Conservation (phyloP, 2,888 invertebrate species). For the Euclidia mi region DNA sequence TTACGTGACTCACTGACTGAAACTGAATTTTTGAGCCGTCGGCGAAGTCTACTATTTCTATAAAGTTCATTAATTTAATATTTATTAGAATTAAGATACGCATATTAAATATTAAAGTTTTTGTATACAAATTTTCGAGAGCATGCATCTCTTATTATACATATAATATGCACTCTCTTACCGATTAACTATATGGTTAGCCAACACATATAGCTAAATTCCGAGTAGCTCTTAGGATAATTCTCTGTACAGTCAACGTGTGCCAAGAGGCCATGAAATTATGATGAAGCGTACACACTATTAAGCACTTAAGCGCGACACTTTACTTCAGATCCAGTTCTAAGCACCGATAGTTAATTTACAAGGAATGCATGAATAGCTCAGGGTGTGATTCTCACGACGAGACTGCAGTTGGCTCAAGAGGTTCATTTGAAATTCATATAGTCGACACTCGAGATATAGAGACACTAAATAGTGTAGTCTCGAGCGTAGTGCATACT, state of each 20-base stretch:
- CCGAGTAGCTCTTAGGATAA: constrained; percentile 2
- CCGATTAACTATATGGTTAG: background rate
- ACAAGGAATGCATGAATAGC: constrained; percentile 74
- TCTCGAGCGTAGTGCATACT: constrained; percentile 5
- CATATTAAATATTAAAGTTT: no score
- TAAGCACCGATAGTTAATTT: constrained; percentile 67
- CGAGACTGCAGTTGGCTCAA: constrained; percentile 68
- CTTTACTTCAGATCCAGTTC: constrained; percentile 38
- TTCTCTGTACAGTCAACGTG: constrained; percentile 13
- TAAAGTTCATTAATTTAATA: no score
- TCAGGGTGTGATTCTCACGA: constrained; percentile 65
- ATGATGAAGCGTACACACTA: constrained; percentile 37
- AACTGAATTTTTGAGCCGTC: no score
- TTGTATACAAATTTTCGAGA: no score
- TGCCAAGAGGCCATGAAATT: constrained; percentile 26
- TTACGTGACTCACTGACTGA: no score
- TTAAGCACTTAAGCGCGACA: constrained; percentile 49
- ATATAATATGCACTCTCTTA: no score
- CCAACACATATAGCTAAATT: constrained; percentile 1
- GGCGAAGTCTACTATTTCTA: no score
- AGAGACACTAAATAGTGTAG: constrained; percentile 32
- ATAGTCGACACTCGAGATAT: constrained; percentile 48
- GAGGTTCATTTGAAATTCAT: constrained; percentile 78
- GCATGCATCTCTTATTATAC: no score
- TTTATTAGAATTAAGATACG: no score